Conservation (phyloP, 2,113 vertebrate species). For the Rhynchomys soricoides region DNA sequence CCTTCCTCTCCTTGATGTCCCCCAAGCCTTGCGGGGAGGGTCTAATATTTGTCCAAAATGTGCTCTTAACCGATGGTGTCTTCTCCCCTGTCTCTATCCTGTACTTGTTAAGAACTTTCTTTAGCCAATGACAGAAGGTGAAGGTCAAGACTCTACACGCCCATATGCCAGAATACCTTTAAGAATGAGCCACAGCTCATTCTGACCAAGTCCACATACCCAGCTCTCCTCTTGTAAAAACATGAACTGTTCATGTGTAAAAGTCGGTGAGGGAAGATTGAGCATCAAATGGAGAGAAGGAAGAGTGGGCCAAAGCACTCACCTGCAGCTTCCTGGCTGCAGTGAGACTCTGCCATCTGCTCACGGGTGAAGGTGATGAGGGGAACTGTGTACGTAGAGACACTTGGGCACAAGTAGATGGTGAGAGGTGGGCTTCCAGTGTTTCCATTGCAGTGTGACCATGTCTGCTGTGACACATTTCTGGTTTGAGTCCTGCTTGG, state of each 20-base stretch:
- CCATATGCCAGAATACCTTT: not conserved
- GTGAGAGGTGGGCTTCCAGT: not conserved
- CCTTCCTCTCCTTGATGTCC: not conserved
- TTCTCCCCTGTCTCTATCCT: not conserved
- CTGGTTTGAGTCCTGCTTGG: not conserved
- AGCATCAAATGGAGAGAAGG: not conserved
- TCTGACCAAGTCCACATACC: not conserved
- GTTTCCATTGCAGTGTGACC: accelerated
- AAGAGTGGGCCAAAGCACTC: not conserved
- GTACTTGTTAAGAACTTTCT: not conserved
- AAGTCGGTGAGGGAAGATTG: not conserved
- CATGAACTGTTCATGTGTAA: not conserved
- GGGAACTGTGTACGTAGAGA: not conserved
- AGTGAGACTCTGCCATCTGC: not conserved
- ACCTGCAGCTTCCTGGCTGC: not conserved
- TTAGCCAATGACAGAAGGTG: not conserved
- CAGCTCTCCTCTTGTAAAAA: slow-evolving; percentile 4
- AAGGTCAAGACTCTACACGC: not conserved
- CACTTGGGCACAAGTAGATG: not conserved
- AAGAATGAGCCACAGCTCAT: not conserved
- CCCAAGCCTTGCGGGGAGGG: not conserved
- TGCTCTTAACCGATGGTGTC: not conserved
- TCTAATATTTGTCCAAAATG: not conserved
- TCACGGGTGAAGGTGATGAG: not conserved
- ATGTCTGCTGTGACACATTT: not conserved